Base-by-base conservation (phyloP, 1,140 invertebrate genomes). In the Sweltsa coloradensis region DNA sequence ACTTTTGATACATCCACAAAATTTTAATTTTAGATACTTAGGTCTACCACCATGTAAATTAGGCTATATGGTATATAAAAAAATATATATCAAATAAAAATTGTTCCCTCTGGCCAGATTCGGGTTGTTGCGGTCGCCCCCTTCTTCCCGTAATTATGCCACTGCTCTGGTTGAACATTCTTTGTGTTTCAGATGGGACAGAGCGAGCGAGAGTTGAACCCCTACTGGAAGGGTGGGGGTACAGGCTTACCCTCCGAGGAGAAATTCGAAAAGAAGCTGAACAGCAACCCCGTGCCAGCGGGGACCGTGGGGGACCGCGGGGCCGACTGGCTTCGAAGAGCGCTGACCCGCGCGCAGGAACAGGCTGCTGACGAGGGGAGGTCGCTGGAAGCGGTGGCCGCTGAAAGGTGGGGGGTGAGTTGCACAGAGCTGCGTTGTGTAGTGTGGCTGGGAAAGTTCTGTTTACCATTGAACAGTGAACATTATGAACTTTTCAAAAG, bases 191-290 rank as follows among this genome's bases (percentile, higher is more conserved):
- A 88, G 73, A 81, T 82, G 29, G 78, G 81, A 2, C 81, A 79
- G 51, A 81, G 79, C 58, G 62, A 58, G 2, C 70, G 76, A 57
- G 91, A 96, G 69, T 66, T 93, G 37, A 97, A 97, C 74, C 90
- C 89, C 1, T 88, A 91, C 62, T 94, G 89, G 88, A 90, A 88
- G 72, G 70, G 84, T 66, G 87, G 85, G 47, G 90, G 90, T 9
- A 77, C 71, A 37, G 90, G 90, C 13, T 61, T 94, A 44, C 89
- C 85, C 21, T 47, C 60, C 19, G 54, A 49, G 37, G 53, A 43
- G 55, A 59, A 60, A 55, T 61, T 41, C 34, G 51, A 47, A 40
- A 5, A 57, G 31, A 55, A 51, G 22, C 51, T 14, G 24, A 55
- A 41, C 36, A 53, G 24, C 27, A 5, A 29, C 11, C 25, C n/a